These are phyloP conservation scores for Scylla paramamosain DNA, from an alignment of 1,140 invertebrate genomes.

Conservation along the genomic window DNA sequence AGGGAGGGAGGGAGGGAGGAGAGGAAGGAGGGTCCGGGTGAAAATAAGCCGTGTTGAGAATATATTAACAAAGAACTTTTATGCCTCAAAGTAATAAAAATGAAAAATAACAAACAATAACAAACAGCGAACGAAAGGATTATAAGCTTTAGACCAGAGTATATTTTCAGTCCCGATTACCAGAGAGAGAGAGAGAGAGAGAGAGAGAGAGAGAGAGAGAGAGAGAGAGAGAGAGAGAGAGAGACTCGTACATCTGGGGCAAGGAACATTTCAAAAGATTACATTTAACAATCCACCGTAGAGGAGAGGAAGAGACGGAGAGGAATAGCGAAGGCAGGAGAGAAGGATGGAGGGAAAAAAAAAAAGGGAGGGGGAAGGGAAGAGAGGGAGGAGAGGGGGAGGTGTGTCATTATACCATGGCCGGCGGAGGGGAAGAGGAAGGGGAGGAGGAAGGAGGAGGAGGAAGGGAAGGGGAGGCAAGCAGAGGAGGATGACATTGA, in stretches of 20 bases:
- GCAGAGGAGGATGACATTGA: background rate
- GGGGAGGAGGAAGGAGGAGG: background rate
- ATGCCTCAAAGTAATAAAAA: too few relatives aligned
- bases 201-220: conserved; percentile 35
- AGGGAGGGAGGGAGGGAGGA: too few relatives aligned
- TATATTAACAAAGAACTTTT: too few relatives aligned
- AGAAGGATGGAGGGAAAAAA: background rate
- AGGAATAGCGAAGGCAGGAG: background rate
- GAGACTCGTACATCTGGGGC: too few relatives aligned
- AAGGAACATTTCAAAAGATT: too few relatives aligned
- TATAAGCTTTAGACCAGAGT: too few relatives aligned
- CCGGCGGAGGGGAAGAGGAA: background rate
- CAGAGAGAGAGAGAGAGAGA: background rate
- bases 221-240: background rate
- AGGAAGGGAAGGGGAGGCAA: background rate
- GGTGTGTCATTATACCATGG: background rate
- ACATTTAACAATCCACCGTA: too few relatives aligned
- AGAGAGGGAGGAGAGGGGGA: background rate
- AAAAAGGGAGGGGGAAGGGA: background rate
- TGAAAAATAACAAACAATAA: too few relatives aligned
- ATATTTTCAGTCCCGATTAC: too few relatives aligned
- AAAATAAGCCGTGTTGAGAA: too few relatives aligned
- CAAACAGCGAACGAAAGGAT: too few relatives aligned
- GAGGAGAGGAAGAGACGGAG: background rate
- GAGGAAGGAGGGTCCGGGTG: too few relatives aligned